Percentiles rank a stretch among this genome's conserved stretches.
phyloP scores from a whole-genome alignment of 2,888 invertebrate genomes.

The Odontomyia ornata region DNA sequence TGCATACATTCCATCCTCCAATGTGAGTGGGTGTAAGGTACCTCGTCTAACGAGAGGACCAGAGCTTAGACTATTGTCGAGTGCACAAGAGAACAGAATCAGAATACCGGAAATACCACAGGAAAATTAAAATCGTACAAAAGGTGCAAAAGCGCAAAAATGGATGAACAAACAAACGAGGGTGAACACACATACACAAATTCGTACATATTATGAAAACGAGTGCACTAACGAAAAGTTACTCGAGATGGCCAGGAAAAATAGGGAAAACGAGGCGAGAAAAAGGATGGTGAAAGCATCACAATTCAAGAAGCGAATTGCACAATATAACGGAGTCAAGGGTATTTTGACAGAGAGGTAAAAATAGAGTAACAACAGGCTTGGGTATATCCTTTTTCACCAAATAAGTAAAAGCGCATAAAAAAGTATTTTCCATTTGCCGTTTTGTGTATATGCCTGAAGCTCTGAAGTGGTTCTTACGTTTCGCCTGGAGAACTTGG shows the following conservation, averaged over 20 bases:
- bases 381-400: slow-evolving; percentile 28
- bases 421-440: slow-evolving; percentile 13
- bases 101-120: slow-evolving; percentile 51
- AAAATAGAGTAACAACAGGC: slow-evolving; percentile 14
- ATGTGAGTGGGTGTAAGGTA: not conserved
- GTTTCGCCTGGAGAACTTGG: slow-evolving; percentile 20
- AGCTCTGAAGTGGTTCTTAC: slow-evolving; percentile 28
- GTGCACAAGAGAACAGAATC: slow-evolving; percentile 42
- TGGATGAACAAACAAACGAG: slow-evolving; percentile 16
- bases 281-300: slow-evolving; percentile 21
- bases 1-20: not conserved
- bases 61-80: slow-evolving; percentile 27
- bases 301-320: slow-evolving; percentile 12
- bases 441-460: not conserved
- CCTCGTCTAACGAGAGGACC: not conserved
- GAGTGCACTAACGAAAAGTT: slow-evolving; percentile 14
- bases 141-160: slow-evolving; percentile 48
- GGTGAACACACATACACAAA: not conserved
- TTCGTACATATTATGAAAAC: not conserved
- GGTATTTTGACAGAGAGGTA: not conserved
- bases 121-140: slow-evolving; percentile 52
- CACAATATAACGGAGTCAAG: slow-evolving; percentile 15
- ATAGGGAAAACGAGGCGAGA: not conserved
- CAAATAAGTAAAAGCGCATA: slow-evolving; percentile 37
- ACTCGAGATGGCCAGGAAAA: not conserved